A percentile compares a stretch with the other conserved stretches of the same genome.
Evolutionary conservation across 2,888 invertebrate genomes (phyloP).

Genomic region (Blastobasis lacticolella): DNA sequence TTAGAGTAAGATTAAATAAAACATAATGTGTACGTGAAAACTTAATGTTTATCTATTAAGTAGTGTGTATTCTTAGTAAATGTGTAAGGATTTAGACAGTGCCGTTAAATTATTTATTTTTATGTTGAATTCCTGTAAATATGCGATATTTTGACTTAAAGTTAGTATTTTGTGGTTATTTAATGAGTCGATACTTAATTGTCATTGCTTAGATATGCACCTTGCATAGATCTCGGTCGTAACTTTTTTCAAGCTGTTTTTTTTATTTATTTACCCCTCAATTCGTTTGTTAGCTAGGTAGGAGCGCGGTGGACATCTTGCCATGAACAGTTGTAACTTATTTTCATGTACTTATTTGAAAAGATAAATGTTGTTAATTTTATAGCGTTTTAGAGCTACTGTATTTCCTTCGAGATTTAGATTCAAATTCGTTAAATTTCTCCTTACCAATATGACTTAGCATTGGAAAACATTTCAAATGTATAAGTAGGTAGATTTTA

Average conservation of each 20-base stretch:
- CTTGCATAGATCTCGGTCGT: conserved; percentile 51
- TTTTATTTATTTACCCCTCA: conserved; percentile 40
- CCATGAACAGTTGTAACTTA: conserved; percentile 17
- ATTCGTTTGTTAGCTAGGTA: conserved; percentile 15
- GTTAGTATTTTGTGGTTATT: conserved; percentile 62
- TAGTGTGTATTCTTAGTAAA: conserved; percentile 62
- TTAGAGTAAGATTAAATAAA: conserved; percentile 37
- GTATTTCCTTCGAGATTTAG: conserved; percentile 22
- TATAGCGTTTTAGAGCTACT: conserved; percentile 18
- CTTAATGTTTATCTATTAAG: conserved; percentile 44
- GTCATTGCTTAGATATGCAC: conserved; percentile 26
- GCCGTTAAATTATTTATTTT: conserved; percentile 72
- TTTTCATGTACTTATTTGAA: conserved; percentile 4
- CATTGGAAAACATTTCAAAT: conserved; percentile 47
- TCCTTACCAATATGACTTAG: conserved; percentile 26
- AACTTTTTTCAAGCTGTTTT: conserved; percentile 24
- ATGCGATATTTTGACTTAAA: conserved; percentile 61
- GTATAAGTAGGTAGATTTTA: conserved; percentile 61
- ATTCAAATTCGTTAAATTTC: conserved; percentile 27
- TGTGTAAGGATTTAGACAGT: conserved; percentile 62
- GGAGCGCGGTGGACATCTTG: conserved; percentile 24
- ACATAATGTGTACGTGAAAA: conserved; percentile 50
- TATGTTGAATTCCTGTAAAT: conserved; percentile 71
- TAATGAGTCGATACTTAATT: conserved; percentile 51
- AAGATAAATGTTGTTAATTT: conserved; percentile 22